phyloP scores from a whole-genome alignment of 2,113 vertebrate genomes.

The Mastomys natalensis region DNA sequence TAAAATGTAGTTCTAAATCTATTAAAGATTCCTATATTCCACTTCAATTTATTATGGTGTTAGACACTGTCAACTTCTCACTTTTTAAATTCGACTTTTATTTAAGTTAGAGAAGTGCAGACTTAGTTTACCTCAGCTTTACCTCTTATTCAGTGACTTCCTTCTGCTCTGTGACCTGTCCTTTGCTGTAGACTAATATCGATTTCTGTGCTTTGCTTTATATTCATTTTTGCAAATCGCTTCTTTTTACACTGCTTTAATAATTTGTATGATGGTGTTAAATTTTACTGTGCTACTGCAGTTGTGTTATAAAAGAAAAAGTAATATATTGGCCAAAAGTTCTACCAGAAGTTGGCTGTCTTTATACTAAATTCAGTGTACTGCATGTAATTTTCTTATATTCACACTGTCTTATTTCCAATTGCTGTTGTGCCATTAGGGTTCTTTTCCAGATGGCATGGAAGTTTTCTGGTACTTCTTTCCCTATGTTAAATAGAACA shows the following conservation, averaged over 20 bases:
- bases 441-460: not conserved
- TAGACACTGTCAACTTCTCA: constrained; percentile 7
- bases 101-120: not conserved
- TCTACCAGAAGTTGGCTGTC: not conserved
- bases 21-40: constrained; percentile 8
- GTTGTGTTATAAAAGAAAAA: not conserved
- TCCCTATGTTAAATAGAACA: not conserved
- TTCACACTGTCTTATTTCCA: not conserved
- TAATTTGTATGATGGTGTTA: not conserved
- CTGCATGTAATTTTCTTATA: not conserved
- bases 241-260: not conserved
- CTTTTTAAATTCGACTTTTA: not conserved
- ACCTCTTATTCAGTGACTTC: not conserved
- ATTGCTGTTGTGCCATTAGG: not conserved
- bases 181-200: not conserved
- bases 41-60: not conserved
- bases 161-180: not conserved
- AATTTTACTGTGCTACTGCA: not conserved
- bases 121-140: constrained; percentile 34
- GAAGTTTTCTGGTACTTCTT: not conserved
- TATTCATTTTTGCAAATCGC: not conserved
- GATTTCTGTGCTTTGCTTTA: not conserved
- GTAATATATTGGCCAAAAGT: not conserved
- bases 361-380: not conserved
- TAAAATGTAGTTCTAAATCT: constrained; percentile 43